These are phyloP conservation scores for Pimpla rufipes DNA, from an alignment of 2,888 invertebrate genomes.

Conservation along the genomic window DNA sequence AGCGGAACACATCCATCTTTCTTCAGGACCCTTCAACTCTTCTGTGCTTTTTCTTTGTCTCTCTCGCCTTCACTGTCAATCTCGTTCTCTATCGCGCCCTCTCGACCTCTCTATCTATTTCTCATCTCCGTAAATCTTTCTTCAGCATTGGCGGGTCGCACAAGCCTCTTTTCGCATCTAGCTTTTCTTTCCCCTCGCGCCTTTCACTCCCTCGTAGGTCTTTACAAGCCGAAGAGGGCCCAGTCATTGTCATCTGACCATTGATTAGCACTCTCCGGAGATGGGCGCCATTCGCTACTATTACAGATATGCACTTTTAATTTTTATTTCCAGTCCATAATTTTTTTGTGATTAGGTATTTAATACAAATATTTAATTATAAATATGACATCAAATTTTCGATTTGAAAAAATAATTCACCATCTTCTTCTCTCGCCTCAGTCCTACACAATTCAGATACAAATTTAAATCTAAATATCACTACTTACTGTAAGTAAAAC, in stretches of 20 bases:
- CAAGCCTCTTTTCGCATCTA: constrained; percentile 10
- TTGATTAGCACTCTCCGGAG: background rate
- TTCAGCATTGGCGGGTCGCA: constrained; percentile 10
- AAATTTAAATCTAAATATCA: too few species aligned
- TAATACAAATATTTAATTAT: too few species aligned
- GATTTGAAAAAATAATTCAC: too few species aligned
- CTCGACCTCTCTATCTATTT: constrained; percentile 41
- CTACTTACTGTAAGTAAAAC: too few species aligned
- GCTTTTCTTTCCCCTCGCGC: background rate
- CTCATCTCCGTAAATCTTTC: constrained; percentile 43
- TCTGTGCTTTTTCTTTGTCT: constrained; percentile 66
- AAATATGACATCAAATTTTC: background rate
- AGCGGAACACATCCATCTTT: constrained; percentile 68
- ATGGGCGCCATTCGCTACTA: background rate
- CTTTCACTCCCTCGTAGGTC: constrained; percentile 65
- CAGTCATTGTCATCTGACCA: background rate
- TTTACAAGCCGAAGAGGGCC: background rate
- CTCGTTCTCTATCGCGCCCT: constrained; percentile 36
- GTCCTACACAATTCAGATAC: too few species aligned
- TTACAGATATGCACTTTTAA: background rate
- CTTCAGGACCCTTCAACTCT: constrained; percentile 52
- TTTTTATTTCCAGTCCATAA: background rate
- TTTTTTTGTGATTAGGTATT: background rate
- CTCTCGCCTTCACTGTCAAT: constrained; percentile 65
- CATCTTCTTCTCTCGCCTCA: too few species aligned